These are phyloP conservation scores for Mus caroli DNA, from an alignment of 2,797 vertebrate genomes.

Conservation along the genomic window DNA sequence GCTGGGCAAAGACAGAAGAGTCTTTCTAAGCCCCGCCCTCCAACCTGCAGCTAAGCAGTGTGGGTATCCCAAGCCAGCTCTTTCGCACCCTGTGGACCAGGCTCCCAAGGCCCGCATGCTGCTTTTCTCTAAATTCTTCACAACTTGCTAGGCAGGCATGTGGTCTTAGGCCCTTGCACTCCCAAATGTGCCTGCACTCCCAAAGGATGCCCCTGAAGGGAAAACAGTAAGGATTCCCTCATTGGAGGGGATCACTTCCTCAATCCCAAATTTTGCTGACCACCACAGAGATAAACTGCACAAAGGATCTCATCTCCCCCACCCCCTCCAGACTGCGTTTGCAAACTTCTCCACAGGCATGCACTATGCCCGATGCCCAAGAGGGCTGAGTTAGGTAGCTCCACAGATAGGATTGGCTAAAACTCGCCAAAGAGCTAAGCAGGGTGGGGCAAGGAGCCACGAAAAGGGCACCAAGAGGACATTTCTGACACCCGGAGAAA, in stretches of 20 bases:
- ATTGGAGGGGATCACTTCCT: background rate
- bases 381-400: background rate
- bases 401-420: background rate
- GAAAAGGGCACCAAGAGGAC: no score
- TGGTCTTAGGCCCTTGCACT: background rate
- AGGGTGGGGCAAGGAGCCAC: background rate
- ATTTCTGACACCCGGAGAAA: background rate
- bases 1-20: background rate
- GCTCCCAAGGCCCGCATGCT: fast-evolving
- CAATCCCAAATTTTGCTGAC: background rate
- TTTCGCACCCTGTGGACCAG: background rate
- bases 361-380: fast-evolving
- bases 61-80: background rate
- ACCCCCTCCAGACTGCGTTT: background rate
- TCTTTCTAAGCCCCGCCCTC: background rate
- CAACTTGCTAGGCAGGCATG: background rate
- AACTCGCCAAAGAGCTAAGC: background rate
- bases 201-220: background rate
- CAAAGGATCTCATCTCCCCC: background rate
- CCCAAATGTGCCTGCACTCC: background rate
- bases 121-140: background rate
- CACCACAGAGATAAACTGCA: background rate
- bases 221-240: background rate
- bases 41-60: background rate
- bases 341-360: background rate